Conservation (phyloP, 92 coral and sea anemone genomes). For the Scolanthus callimorphus region DNA sequence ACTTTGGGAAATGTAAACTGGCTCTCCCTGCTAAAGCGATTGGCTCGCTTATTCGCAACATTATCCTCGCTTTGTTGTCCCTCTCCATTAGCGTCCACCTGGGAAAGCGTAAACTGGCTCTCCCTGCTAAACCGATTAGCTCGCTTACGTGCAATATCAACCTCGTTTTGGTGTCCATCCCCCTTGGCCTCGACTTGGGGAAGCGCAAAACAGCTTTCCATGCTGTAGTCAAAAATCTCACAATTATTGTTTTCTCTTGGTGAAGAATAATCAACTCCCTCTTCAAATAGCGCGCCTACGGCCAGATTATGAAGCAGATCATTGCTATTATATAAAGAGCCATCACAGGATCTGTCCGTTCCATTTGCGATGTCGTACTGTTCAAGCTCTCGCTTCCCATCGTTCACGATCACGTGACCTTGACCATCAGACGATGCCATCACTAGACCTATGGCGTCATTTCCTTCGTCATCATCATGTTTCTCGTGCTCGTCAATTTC, state of each 20-base stretch:
- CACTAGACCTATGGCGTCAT: slow-evolving; percentile 1
- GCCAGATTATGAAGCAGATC: slow-evolving; percentile 14
- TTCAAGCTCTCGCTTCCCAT: not conserved
- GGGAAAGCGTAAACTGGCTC: not conserved
- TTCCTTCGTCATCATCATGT: slow-evolving; percentile 31
- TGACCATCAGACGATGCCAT: not conserved
- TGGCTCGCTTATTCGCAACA: not conserved
- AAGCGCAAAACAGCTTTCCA: not conserved
- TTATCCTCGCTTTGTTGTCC: not conserved
- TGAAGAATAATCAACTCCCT: not conserved
- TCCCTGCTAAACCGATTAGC: no score
- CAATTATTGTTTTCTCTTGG: not conserved
- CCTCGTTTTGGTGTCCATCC: not conserved
- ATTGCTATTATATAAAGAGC: not conserved
- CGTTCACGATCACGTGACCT: not conserved
- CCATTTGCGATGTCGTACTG: not conserved
- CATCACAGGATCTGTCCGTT: no score
- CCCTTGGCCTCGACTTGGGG: not conserved
- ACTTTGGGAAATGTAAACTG: no score
- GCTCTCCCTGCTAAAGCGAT: no score
- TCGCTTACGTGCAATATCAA: not conserved
- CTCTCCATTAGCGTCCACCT: not conserved
- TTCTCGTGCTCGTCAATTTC: slow-evolving; percentile 46
- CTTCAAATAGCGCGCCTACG: slow-evolving; percentile 35
- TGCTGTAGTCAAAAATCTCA: not conserved